A percentile compares a stretch with the other conserved stretches of the same genome.
Evolutionary conservation across 2,888 invertebrate species (phyloP).

Genomic region (Pachliopta kotzebuea): DNA sequence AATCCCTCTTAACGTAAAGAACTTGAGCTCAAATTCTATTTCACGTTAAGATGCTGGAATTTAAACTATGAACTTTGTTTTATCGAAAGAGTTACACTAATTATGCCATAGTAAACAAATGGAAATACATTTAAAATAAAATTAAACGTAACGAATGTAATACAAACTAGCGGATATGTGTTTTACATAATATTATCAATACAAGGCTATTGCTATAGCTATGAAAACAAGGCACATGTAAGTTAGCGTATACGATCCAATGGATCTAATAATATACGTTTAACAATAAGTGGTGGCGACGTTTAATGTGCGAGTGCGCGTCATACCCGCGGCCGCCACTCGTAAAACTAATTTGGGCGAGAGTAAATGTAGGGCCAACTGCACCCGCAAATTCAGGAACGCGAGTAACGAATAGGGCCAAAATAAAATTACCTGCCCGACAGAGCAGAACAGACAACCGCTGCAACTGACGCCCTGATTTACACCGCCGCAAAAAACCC

Average conservation of each 20-base stretch:
- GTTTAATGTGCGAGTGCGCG: constrained; percentile 65
- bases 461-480: constrained; percentile 17
- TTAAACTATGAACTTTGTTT: too few species aligned
- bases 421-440: constrained; percentile 28
- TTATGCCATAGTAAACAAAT: too few species aligned
- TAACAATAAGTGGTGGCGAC: constrained; percentile 68
- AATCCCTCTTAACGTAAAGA: too few species aligned
- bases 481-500: constrained; percentile 14
- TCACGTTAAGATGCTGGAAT: too few species aligned
- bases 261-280: constrained; percentile 69
- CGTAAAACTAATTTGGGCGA: constrained; percentile 73
- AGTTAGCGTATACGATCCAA: constrained; percentile 59
- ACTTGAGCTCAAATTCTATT: too few species aligned
- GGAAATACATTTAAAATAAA: too few species aligned
- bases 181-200: constrained; percentile 2
- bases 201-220: constrained; percentile 49
- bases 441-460: background rate
- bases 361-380: constrained; percentile 50
- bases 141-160: background rate
- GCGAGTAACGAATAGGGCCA: constrained; percentile 37
- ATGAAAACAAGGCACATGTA: constrained; percentile 56
- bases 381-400: constrained; percentile 47
- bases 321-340: constrained; percentile 61
- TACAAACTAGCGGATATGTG: background rate
- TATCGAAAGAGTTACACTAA: too few species aligned